phyloP scores from a whole-genome alignment of 2,113 vertebrate genomes.

The Alaudala cheleensis region DNA sequence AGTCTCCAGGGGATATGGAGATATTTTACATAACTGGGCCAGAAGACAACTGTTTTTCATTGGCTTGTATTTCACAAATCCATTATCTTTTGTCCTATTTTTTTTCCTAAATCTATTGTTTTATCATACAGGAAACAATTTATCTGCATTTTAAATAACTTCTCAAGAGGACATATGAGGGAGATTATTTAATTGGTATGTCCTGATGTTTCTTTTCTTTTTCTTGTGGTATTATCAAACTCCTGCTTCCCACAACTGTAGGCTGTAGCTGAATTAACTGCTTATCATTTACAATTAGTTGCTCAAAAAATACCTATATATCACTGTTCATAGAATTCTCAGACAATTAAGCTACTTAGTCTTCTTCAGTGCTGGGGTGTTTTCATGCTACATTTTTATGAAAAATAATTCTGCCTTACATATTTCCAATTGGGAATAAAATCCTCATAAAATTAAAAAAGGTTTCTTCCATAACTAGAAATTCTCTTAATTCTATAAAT shows the following conservation, averaged over 20 bases:
- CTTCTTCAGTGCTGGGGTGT: neutral
- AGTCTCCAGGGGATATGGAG: neutral
- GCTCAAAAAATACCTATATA: neutral
- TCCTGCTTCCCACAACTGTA: neutral
- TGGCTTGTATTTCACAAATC: neutral
- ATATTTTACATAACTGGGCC: neutral
- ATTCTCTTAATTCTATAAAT: neutral
- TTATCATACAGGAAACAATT: neutral
- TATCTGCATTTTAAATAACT: neutral
- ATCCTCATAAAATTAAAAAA: neutral
- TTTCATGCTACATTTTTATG: neutral
- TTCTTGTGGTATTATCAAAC: neutral
- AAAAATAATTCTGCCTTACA: neutral
- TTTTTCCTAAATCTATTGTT: neutral
- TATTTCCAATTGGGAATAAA: neutral
- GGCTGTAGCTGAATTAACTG: neutral
- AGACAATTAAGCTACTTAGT: neutral
- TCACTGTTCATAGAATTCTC: neutral
- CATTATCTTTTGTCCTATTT: neutral
- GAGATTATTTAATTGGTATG: neutral
- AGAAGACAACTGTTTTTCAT: neutral
- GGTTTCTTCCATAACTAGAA: neutral
- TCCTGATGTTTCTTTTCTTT: neutral
- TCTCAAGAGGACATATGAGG: neutral
- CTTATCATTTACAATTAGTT: neutral